Conservation (phyloP, 2,113 vertebrate genomes). For the Glareola pratincola region DNA sequence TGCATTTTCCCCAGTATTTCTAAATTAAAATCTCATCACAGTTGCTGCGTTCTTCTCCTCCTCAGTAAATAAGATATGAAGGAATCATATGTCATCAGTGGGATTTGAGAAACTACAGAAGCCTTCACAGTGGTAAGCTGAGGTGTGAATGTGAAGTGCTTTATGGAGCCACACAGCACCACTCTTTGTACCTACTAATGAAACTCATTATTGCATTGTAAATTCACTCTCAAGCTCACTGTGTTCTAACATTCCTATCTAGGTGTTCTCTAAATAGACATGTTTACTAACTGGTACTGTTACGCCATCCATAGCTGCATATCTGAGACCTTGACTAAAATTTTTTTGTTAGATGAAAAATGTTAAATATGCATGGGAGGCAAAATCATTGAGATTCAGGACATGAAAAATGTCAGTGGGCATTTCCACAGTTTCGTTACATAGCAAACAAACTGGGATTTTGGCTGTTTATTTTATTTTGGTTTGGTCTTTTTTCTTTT, state of each 20-base stretch:
- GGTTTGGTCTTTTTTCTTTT: accelerated
- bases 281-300: neutral
- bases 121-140: neutral
- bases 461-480: neutral
- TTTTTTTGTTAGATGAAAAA: neutral
- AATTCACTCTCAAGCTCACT: neutral
- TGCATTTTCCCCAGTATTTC: neutral
- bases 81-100: neutral
- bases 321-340: neutral
- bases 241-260: neutral
- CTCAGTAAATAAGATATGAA: neutral
- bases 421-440: neutral
- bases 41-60: neutral
- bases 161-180: neutral
- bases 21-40: slow-evolving; percentile 22
- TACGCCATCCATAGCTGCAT: neutral
- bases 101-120: neutral
- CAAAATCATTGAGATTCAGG: neutral
- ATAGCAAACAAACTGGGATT: neutral
- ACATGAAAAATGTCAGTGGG: neutral
- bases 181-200: neutral
- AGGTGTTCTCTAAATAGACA: neutral
- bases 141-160: neutral
- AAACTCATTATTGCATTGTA: neutral
- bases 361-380: neutral